Conservation (phyloP, 1,140 invertebrate species). For the Centruroides sculpturatus region DNA sequence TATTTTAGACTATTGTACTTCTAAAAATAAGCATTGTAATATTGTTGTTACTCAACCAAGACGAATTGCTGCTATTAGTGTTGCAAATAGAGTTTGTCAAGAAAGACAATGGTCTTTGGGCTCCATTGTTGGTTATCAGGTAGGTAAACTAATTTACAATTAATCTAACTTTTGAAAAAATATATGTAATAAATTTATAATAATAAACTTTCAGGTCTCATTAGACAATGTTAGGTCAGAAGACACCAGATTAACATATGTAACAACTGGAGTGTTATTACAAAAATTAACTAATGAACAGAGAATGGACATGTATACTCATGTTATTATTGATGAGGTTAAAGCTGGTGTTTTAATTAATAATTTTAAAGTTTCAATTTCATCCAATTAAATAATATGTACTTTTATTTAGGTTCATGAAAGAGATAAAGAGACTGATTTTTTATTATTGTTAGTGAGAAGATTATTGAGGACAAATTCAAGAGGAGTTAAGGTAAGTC, state of each 20-base stretch:
- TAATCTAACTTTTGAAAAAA: constrained; percentile 13
- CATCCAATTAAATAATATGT: not conserved
- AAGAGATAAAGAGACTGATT: constrained; percentile 83
- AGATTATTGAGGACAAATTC: constrained; percentile 54
- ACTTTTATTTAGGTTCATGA: constrained; percentile 59
- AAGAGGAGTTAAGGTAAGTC: constrained; percentile 43
- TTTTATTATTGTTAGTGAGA: constrained; percentile 70
- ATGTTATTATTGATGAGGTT: constrained; percentile 78
- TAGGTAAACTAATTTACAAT: constrained; percentile 22
- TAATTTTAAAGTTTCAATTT: not conserved
- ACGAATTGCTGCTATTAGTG: constrained; percentile 60
- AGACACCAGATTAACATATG: constrained; percentile 71
- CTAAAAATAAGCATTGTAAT: constrained; percentile 52
- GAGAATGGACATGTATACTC: constrained; percentile 50
- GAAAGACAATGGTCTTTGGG: constrained; percentile 63
- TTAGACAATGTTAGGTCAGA: constrained; percentile 38
- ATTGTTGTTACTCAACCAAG: constrained; percentile 79
- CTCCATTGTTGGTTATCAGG: constrained; percentile 67
- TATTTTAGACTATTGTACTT: constrained; percentile 61
- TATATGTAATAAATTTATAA: too few relatives aligned
- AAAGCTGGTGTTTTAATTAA: too few relatives aligned
- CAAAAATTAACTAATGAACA: constrained; percentile 45
- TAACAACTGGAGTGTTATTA: constrained; percentile 57
- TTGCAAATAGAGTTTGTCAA: constrained; percentile 57
- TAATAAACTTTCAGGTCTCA: constrained; percentile 37